phyloP scores from a whole-genome alignment of 2,113 vertebrate genomes.

The Esox niger region DNA sequence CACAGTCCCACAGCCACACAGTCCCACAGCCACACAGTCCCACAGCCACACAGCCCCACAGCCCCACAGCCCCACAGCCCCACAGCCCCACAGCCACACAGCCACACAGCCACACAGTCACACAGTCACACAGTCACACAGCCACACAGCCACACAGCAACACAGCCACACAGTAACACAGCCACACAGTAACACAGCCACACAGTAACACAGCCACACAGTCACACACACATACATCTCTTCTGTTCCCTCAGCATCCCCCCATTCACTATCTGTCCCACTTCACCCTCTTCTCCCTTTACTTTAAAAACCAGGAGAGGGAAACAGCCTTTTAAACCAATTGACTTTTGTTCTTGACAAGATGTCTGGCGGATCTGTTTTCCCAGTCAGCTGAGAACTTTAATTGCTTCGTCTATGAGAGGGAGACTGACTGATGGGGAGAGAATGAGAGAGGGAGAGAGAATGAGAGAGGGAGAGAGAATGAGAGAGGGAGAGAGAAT shows the following conservation, averaged over 20 bases:
- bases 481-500: background rate
- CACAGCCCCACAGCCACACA: slow-evolving; percentile 8
- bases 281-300: background rate
- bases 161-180: slow-evolving; percentile 8
- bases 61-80: no score
- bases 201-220: slow-evolving; percentile 4
- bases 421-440: background rate
- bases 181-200: no score
- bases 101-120: no score
- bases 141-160: no score
- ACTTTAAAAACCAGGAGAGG: background rate
- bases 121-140: slow-evolving; percentile 8
- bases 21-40: slow-evolving; percentile 9
- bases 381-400: slow-evolving; percentile 19
- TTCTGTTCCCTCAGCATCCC: background rate
- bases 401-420: slow-evolving; percentile 33
- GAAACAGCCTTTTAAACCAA: background rate
- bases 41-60: no score
- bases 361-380: slow-evolving; percentile 19
- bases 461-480: background rate
- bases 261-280: background rate
- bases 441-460: background rate
- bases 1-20: slow-evolving; percentile 8
- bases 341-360: slow-evolving; percentile 5
- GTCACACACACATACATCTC: background rate